phyloP scores from a whole-genome alignment of 1,140 invertebrate species.

The Sitophilus oryzae region DNA sequence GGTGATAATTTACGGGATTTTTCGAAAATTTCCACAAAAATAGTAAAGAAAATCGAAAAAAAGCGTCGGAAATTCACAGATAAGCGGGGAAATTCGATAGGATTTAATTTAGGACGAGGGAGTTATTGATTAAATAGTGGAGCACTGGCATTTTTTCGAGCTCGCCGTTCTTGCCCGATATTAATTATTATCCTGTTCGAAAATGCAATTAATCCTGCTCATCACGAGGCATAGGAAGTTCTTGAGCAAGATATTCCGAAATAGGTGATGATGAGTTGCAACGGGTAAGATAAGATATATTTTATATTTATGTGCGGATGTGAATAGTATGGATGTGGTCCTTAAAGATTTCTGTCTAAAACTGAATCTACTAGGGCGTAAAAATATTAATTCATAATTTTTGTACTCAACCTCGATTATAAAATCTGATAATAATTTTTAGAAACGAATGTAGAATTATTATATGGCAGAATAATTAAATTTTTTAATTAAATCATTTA shows the following conservation, averaged over 20 bases:
- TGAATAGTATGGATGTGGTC: no score
- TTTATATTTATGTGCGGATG: no score
- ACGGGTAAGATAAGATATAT: no score
- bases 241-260: slow-evolving; percentile 30
- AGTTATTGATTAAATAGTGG: slow-evolving; percentile 24
- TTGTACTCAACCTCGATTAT: no score
- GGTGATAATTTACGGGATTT: slow-evolving; percentile 20
- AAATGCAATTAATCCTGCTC: slow-evolving; percentile 36
- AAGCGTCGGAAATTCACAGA: slow-evolving; percentile 10
- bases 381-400: no score
- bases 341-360: no score
- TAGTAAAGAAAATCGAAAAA: neutral
- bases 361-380: no score
- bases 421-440: no score
- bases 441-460: no score
- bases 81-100: slow-evolving; percentile 16
- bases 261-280: slow-evolving; percentile 40
- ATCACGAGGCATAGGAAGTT: slow-evolving; percentile 31
- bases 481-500: no score
- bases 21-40: slow-evolving; percentile 11
- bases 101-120: slow-evolving; percentile 20
- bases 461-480: no score
- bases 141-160: slow-evolving; percentile 12
- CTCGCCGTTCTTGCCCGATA: slow-evolving; percentile 8
- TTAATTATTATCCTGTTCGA: slow-evolving; percentile 16